Base-by-base conservation (phyloP, 2,797 vertebrate species). In the Amblyopsis hoosieri region DNA sequence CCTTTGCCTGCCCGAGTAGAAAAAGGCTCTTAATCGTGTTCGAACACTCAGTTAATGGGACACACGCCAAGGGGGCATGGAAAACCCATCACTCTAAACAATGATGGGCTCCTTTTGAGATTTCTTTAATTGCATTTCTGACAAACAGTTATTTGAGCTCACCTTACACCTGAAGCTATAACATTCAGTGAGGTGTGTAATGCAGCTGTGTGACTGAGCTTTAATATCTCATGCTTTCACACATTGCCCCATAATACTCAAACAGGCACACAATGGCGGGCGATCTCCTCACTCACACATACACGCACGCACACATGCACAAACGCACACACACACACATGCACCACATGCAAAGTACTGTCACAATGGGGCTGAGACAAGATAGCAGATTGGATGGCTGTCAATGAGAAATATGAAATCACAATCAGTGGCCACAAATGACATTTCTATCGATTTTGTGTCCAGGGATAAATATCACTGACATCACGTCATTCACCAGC, bases 41-140 rank as follows among this genome's bases (percentile, higher is more conserved):
- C 89, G 74, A 87, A 80, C 15, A 60, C 61, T 77, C 79, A 78
- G 75, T 79, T 90, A 92, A 92, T 80, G 71, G 85, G 70, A 69
- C 89, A 62, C 80, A 64, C 80, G 73, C 81, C 71, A 47, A 45
- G 62, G 65, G 74, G 78, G 59, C 82, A 67, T 74, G 67, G 79
- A 80, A 29, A 84, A 84, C 71, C 67, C 62, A 84, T 88, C 84
- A 70, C 80, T 88, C 80, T 78, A 71, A 71, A 64, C 64, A 49
- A 72, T 71, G 67, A 89, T 82, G 85, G 73, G 65, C 82, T 67
- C 56, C 82, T 80, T 90, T 79, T 71, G 67, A 87, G 74, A 53
- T 88, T 86, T 89, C 82, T 87, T 80, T 69, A 89, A 87, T 74
- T 83, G 82, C 71, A 84, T 79, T 84, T 85, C 70, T 88, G 83